Evolutionary conservation across 2,888 invertebrate genomes (phyloP), one percentile per base, ranked within the genome.

Genomic region (Rhingia campestris): DNA sequence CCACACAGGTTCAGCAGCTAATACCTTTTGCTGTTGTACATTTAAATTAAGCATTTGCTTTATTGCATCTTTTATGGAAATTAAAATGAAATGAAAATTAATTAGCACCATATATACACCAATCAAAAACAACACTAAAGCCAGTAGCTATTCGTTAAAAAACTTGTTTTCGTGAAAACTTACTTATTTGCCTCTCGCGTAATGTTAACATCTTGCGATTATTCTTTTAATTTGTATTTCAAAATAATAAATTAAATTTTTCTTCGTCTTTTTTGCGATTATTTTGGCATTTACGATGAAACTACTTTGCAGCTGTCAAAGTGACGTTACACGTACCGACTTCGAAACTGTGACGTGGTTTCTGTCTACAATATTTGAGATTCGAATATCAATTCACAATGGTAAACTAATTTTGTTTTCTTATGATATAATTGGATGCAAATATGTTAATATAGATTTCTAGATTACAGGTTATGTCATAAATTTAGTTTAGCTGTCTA

Each of bases 41-140:
- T 98, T 98, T 75, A 99, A 93, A 92, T 98, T 98, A 79, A 99
- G 93, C 98, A 99, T 98, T 92, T 97, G 97, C 92, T 96, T 97
- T 86, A 99, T 92, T 87, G 98, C 97, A 94, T 94, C 97, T 98
- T 92, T 80, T 93, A 93, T 87, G 51, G 75, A 56, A 39, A 12
- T 32, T 47, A 22, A 1, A 86, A 79, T 66, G 22, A 56, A 43
- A 12, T 66, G 58, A 61, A 54, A 59, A 14, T 73, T 69, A 86
- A 73, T 22, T 12, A 53, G 30, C 12, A 53, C 49, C 45, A 41
- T 51, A 59, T 54, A 72, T 10, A 32, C 49, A 82, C 7, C 30
- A 54, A 10, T 33, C 9, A 14, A 4, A 61, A 63, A 12, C 39
- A 49, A 70, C 35, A 33, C 32, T 32, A 4, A 30, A 56, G n/a